phyloP scores from a whole-genome alignment of 2,888 invertebrate species.

The Pegoplata infirma region DNA sequence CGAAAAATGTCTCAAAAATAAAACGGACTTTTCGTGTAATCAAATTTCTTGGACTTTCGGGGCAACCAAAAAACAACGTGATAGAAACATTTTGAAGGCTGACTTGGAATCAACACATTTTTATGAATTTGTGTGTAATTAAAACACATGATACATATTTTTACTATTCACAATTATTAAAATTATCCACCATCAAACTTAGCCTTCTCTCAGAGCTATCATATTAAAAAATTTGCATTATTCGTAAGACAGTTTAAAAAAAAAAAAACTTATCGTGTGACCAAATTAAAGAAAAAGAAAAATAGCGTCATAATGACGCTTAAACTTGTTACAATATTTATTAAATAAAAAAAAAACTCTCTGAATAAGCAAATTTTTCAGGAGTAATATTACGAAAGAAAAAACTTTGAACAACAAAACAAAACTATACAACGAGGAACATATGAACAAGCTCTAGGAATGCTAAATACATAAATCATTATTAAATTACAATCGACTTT shows the following conservation, averaged over 20 bases:
- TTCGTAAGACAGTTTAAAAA: neutral
- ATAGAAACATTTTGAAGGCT: too few species aligned
- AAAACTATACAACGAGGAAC: slow-evolving; percentile 15
- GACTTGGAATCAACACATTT: too few species aligned
- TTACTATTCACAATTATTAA: too few species aligned
- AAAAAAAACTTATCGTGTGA: slow-evolving; percentile 53
- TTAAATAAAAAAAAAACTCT: slow-evolving; percentile 29
- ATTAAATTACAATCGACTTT: slow-evolving; percentile 46
- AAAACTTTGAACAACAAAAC: slow-evolving; percentile 16
- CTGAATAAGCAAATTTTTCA: slow-evolving; percentile 71
- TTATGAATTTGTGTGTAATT: too few species aligned
- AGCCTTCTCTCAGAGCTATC: neutral
- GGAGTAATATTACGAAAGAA: slow-evolving; percentile 64
- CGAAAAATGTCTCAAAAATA: too few species aligned
- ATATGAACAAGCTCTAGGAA: slow-evolving; percentile 38
- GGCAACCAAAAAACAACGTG: too few species aligned
- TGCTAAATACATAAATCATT: slow-evolving; percentile 10
- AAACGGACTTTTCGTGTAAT: too few species aligned
- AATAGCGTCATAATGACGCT: slow-evolving; percentile 71
- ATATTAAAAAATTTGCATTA: neutral
- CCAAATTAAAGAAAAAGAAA: slow-evolving; percentile 26
- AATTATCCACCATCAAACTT: too few species aligned
- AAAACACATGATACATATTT: too few species aligned
- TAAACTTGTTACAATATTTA: slow-evolving; percentile 16
- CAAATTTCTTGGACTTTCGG: too few species aligned